A percentile compares a stretch with the other conserved stretches of the same genome.
These are phyloP conservation scores for Thymelicus sylvestris DNA, from an alignment of 2,888 invertebrate species.

Conservation along the genomic window DNA sequence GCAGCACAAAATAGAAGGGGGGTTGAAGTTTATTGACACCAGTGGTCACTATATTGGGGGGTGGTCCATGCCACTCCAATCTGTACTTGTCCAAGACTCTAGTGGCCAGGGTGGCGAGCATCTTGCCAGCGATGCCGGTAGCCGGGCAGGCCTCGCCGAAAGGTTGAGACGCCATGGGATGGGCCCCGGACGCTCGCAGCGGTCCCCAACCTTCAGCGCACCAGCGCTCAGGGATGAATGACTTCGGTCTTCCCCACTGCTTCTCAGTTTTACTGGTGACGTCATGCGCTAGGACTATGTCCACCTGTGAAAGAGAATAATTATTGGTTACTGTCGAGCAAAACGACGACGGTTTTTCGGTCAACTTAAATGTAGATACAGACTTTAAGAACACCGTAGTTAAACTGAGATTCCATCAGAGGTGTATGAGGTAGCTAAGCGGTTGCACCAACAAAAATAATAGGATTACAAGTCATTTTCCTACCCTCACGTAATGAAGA, in stretches of 20 bases:
- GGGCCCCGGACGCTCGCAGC: slow-evolving; percentile 64
- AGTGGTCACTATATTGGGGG: slow-evolving; percentile 60
- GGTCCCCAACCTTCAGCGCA: slow-evolving; percentile 68
- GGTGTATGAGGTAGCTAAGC: no score
- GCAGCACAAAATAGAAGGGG: slow-evolving; percentile 75
- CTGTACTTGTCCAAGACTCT: slow-evolving; percentile 69
- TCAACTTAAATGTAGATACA: no score
- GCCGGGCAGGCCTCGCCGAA: slow-evolving; percentile 74
- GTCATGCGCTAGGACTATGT: slow-evolving; percentile 76
- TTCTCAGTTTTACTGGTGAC: slow-evolving; percentile 70
- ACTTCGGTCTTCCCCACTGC: slow-evolving; percentile 70
- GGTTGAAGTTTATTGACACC: slow-evolving; percentile 70
- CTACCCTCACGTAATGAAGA: no score
- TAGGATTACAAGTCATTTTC: no score
- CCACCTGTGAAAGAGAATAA: slow-evolving; percentile 57
- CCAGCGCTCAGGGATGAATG: slow-evolving; percentile 77
- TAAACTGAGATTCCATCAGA: no score
- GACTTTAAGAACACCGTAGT: no score
- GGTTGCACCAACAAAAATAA: no score
- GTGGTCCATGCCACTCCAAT: slow-evolving; percentile 77
- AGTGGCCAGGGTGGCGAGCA: slow-evolving; percentile 61
- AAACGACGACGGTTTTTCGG: no score
- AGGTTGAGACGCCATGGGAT: slow-evolving; percentile 66
- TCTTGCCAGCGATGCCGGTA: slow-evolving; percentile 60
- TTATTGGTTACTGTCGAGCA: no score